Conservation (phyloP, 2,888 invertebrate species). For the Dysmachus trigonus region DNA sequence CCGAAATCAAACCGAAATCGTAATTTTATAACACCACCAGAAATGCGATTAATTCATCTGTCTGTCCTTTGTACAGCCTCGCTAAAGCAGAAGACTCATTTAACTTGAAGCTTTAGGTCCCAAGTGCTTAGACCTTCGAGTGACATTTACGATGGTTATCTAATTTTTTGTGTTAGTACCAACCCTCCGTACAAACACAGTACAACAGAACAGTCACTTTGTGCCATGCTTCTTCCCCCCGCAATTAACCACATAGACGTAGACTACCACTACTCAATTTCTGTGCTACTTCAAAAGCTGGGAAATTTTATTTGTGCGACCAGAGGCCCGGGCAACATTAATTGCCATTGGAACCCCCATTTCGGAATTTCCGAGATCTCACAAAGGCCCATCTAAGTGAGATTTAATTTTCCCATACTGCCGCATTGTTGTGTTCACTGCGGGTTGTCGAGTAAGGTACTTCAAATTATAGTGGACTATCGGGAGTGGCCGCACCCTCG, state of each 20-base stretch:
- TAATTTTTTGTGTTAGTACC: neutral
- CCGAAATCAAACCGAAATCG: neutral
- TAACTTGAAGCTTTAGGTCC: neutral
- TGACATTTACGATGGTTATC: neutral
- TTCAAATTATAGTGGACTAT: neutral
- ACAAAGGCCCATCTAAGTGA: conserved; percentile 6
- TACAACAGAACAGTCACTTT: neutral
- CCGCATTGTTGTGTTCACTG: neutral
- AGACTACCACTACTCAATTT: neutral
- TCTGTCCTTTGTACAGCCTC: neutral
- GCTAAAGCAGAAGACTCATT: neutral
- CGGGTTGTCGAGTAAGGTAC: neutral
- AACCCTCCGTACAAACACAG: neutral
- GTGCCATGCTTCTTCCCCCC: neutral
- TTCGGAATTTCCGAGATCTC: neutral
- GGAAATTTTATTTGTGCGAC: neutral
- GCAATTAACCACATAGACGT: neutral
- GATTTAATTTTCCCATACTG: neutral
- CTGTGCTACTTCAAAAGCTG: neutral
- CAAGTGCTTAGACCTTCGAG: neutral
- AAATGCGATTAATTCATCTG: neutral
- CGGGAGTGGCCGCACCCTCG: neutral
- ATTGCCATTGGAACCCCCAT: conserved; percentile 6
- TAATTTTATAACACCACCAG: neutral
- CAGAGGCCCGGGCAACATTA: neutral